A percentile compares a stretch with the other conserved stretches of the same genome.
These are phyloP conservation scores for Stegodyphus dumicola DNA, from an alignment of 1,140 invertebrate genomes.

Conservation along the genomic window DNA sequence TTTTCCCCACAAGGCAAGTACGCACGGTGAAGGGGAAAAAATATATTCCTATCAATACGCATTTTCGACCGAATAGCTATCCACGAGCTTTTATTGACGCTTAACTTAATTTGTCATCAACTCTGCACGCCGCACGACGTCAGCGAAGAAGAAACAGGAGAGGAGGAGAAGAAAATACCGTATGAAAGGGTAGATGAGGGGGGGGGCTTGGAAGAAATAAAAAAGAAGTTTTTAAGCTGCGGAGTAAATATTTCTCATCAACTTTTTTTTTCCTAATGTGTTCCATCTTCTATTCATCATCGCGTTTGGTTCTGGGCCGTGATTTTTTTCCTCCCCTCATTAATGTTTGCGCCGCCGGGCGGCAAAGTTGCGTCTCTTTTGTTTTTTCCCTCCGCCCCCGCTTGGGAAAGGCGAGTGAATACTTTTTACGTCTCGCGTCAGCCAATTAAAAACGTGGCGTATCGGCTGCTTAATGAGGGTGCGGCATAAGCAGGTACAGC, in stretches of 20 bases:
- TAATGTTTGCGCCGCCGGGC: not conserved
- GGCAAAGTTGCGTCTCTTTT: constrained; percentile 13
- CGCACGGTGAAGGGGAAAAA: not conserved
- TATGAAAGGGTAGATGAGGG: not conserved
- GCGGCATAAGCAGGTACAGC: constrained; percentile 57
- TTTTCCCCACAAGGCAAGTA: too few species aligned
- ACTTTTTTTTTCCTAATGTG: constrained; percentile 48
- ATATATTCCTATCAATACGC: constrained; percentile 7
- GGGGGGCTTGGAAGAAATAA: not conserved
- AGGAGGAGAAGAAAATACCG: constrained; percentile 17
- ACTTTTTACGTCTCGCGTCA: constrained; percentile 33
- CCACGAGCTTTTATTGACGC: constrained; percentile 5
- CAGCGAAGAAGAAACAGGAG: not conserved
- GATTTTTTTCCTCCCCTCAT: not conserved
- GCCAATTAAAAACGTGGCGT: constrained; percentile 42
- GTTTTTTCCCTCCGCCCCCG: constrained; percentile 11
- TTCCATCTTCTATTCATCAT: constrained; percentile 49
- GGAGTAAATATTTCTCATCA: constrained; percentile 57
- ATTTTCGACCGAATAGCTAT: constrained; percentile 9
- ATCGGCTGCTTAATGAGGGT: constrained; percentile 55
- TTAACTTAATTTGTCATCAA: constrained; percentile 33
- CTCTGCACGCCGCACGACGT: not conserved
- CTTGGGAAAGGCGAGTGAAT: not conserved
- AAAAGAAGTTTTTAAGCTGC: not conserved
- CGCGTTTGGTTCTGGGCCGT: constrained; percentile 12